Percentiles rank a stretch among this genome's conserved stretches.
These are phyloP conservation scores for Drosophila watanabei DNA, from an alignment of 1,140 invertebrate species.

Conservation along the genomic window DNA sequence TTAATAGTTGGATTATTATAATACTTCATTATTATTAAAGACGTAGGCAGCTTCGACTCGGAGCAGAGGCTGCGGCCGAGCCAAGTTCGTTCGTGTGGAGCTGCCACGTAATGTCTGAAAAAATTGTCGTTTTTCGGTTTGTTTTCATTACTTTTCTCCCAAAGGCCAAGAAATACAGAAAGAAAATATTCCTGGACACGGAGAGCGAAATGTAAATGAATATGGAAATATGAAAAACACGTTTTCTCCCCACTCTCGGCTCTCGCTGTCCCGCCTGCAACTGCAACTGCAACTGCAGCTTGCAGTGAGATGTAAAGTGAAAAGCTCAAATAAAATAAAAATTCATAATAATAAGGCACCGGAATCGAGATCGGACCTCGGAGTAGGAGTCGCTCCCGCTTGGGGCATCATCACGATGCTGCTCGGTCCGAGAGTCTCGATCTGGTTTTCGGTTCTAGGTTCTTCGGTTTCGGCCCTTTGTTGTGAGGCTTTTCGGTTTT, in stretches of 20 bases:
- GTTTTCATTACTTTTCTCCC: conserved; percentile 10
- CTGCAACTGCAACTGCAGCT: conserved; percentile 2
- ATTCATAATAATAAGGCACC: conserved; percentile 60
- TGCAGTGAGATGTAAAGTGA: conserved; percentile 60
- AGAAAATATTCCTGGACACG: conserved; percentile 44
- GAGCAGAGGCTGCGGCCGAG: conserved; percentile 15
- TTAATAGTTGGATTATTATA: conserved; percentile 77
- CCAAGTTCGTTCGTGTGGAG: conserved; percentile 3
- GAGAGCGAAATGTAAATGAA: conserved; percentile 63
- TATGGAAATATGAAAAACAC: conserved; percentile 77
- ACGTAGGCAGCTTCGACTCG: conserved; percentile 45
- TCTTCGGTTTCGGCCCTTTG: conserved; percentile 33
- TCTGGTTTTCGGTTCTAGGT: conserved; percentile 9
- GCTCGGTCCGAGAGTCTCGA: not conserved
- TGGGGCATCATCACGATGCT: conserved; percentile 38
- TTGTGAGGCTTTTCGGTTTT: conserved; percentile 12
- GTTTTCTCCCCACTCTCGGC: conserved; percentile 42
- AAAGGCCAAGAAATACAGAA: conserved; percentile 9
- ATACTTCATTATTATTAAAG: not conserved
- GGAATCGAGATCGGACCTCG: conserved; percentile 8
- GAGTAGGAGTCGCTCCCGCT: not conserved
- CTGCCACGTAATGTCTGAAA: conserved; percentile 56
- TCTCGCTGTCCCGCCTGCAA: not conserved
- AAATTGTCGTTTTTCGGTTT: conserved; percentile 37
- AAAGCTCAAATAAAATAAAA: conserved; percentile 63